Evolutionary conservation across 2,113 vertebrate genomes (phyloP).

Genomic region (Toxotes chatareus): DNA sequence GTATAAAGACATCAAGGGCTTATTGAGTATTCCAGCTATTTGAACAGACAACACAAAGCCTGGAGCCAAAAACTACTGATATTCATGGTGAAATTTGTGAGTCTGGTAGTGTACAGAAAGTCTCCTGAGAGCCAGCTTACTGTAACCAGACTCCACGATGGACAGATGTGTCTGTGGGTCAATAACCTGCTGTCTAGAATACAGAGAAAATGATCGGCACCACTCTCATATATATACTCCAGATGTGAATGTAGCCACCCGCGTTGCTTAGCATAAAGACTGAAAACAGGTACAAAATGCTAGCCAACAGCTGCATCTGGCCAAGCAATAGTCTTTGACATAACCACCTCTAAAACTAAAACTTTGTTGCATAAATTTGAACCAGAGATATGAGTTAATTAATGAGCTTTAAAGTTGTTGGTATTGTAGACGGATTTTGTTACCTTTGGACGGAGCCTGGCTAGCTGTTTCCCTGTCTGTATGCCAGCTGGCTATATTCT

Average conservation of each 20-base stretch:
- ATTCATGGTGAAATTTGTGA: not conserved
- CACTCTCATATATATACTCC: not conserved
- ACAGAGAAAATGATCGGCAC: not conserved
- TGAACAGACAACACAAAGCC: not conserved
- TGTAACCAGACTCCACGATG: conserved; percentile 55
- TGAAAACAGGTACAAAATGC: too few species aligned
- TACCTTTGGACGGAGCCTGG: too few species aligned
- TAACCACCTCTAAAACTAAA: too few species aligned
- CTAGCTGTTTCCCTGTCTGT: too few species aligned
- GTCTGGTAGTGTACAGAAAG: conserved; percentile 17
- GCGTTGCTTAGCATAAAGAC: not conserved
- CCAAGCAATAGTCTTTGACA: too few species aligned
- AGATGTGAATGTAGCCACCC: not conserved
- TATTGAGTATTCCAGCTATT: too few species aligned
- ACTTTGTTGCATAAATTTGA: too few species aligned
- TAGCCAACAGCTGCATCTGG: too few species aligned
- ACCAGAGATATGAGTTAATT: too few species aligned
- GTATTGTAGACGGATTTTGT: too few species aligned
- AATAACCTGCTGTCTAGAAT: conserved; percentile 29
- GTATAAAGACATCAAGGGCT: not conserved
- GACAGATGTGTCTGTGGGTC: conserved; percentile 55
- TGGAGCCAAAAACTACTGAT: not conserved
- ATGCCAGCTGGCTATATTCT: too few species aligned
- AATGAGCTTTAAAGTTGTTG: too few species aligned
- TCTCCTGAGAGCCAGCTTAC: conserved; percentile 37